Evolutionary conservation across 2,888 invertebrate species (phyloP).

Genomic region (Acholoe squamosa): DNA sequence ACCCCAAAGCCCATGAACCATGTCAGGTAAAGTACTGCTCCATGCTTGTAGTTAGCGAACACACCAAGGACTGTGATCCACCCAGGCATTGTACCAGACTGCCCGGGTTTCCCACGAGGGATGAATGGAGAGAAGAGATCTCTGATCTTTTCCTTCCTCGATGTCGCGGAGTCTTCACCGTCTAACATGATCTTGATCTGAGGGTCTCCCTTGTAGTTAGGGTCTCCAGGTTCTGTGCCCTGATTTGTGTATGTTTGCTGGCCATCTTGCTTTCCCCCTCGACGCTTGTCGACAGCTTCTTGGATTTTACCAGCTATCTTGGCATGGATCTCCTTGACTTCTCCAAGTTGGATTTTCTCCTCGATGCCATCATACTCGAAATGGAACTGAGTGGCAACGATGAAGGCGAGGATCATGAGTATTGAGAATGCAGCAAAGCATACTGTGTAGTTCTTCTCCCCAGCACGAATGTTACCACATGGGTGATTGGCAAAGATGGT

Average conservation of each 20-base stretch:
- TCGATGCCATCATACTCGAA: conserved; percentile 82
- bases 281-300: conserved; percentile 30
- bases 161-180: background rate
- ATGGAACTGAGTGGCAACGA: conserved; percentile 93
- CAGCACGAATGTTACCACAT: conserved; percentile 90
- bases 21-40: conserved; percentile 90
- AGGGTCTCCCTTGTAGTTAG: conserved; percentile 49
- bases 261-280: background rate
- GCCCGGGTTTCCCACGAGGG: conserved; percentile 71
- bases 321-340: conserved; percentile 77
- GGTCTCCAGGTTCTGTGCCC: conserved; percentile 74
- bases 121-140: conserved; percentile 68
- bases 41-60: conserved; percentile 94
- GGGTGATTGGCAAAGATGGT: conserved; percentile 97
- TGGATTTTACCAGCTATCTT: conserved; percentile 70
- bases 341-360: conserved; percentile 74
- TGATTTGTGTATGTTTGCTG: conserved; percentile 55
- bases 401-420: conserved; percentile 96
- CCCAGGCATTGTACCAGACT: conserved; percentile 82
- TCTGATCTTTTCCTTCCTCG: conserved; percentile 39
- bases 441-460: conserved; percentile 98
- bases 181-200: conserved; percentile 68
- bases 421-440: conserved; percentile 99
- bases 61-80: conserved; percentile 96
- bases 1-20: conserved; percentile 99